Percentiles rank a stretch among this genome's conserved stretches.
These are phyloP conservation scores for Gasterosteus nipponicus DNA, from an alignment of 2,113 vertebrate genomes.

Conservation along the genomic window DNA sequence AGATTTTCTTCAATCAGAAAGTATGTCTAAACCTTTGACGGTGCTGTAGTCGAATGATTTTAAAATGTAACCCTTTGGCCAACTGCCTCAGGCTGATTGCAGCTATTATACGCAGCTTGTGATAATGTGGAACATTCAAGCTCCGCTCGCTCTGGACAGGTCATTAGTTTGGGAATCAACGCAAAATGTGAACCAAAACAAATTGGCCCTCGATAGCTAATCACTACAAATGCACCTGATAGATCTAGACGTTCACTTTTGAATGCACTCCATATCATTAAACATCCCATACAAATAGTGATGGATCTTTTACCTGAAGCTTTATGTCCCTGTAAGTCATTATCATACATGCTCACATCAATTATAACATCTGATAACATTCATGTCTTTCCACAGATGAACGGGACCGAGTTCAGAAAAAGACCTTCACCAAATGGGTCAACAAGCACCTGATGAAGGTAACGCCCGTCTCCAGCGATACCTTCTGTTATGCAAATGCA, in stretches of 20 bases:
- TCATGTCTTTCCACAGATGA: slow-evolving; percentile 82
- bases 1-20: too few species aligned
- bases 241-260: too few species aligned
- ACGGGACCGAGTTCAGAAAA: slow-evolving; percentile 91
- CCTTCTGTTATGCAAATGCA: not conserved
- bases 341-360: not conserved
- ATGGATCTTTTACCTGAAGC: not conserved
- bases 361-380: not conserved
- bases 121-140: not conserved
- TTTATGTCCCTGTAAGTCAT: not conserved
- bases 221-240: too few species aligned
- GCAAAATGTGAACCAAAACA: not conserved
- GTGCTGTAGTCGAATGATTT: too few species aligned
- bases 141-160: not conserved
- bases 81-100: not conserved
- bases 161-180: not conserved
- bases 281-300: too few species aligned
- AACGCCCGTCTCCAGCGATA: slow-evolving; percentile 10
- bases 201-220: not conserved
- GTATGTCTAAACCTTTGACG: too few species aligned
- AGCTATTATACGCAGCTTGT: not conserved
- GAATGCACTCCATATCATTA: too few species aligned
- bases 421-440: slow-evolving; percentile 96
- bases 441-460: slow-evolving; percentile 95
- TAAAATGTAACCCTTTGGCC: not conserved